phyloP scores from a whole-genome alignment of 2,888 invertebrate species.

The Sphaeridia pumilis region DNA sequence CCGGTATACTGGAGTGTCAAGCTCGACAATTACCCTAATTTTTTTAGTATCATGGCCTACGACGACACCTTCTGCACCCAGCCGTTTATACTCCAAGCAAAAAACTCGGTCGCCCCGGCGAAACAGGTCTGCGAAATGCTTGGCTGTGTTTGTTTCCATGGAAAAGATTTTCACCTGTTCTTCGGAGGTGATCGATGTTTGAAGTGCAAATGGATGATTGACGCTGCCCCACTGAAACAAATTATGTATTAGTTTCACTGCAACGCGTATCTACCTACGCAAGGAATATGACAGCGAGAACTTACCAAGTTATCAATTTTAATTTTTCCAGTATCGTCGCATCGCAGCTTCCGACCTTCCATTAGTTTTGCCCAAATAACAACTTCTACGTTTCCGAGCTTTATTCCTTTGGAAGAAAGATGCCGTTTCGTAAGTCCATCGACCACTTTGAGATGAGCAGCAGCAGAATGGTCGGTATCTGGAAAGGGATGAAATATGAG shows the following conservation, averaged over 20 bases:
- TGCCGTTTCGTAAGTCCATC: conserved; percentile 39
- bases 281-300: background rate
- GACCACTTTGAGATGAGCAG: conserved; percentile 20
- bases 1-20: conserved; percentile 6
- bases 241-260: background rate
- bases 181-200: conserved; percentile 50
- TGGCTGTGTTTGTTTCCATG: conserved; percentile 21
- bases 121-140: conserved; percentile 24
- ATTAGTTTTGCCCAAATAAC: conserved; percentile 58
- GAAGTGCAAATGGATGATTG: conserved; percentile 55
- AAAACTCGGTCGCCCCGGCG: conserved; percentile 27
- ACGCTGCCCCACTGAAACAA: conserved; percentile 51
- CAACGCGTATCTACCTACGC: background rate
- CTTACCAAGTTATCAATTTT: conserved; percentile 50
- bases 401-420: conserved; percentile 62
- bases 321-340: conserved; percentile 49
- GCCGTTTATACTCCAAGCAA: conserved; percentile 23
- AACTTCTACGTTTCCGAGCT: conserved; percentile 52
- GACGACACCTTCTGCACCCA: conserved; percentile 27
- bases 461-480: conserved; percentile 22
- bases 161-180: conserved; percentile 25
- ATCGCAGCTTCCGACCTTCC: conserved; percentile 54
- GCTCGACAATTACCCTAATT: conserved; percentile 20
- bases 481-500: background rate
- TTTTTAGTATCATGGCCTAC: conserved; percentile 22